These are phyloP conservation scores for Lycophotia porphyrea DNA, from an alignment of 2,888 invertebrate species.

Conservation along the genomic window DNA sequence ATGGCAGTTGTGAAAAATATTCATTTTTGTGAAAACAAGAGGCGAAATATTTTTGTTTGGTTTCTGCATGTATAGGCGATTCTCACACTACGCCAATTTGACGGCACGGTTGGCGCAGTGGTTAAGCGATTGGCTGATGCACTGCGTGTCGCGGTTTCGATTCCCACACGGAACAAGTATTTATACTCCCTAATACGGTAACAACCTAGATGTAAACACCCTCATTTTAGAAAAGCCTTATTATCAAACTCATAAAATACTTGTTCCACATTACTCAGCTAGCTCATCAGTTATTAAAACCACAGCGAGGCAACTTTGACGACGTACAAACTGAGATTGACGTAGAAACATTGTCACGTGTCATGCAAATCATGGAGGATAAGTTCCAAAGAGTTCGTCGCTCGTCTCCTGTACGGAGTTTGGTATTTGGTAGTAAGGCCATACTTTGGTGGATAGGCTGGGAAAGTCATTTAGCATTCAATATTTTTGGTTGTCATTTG, in stretches of 20 bases:
- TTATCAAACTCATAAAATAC: constrained; percentile 9
- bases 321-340: constrained; percentile 60
- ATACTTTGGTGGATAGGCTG: not conserved
- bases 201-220: not conserved
- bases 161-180: not conserved
- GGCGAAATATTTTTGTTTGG: not conserved
- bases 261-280: constrained; percentile 17
- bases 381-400: constrained; percentile 70
- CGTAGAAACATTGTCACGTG: constrained; percentile 69
- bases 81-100: not conserved
- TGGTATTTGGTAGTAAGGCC: constrained; percentile 48
- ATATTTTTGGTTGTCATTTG: not conserved
- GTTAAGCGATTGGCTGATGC: not conserved
- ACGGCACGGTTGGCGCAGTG: not conserved
- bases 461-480: not conserved
- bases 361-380: constrained; percentile 74
- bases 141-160: not conserved
- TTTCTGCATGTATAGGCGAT: no score
- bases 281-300: constrained; percentile 59
- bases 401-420: constrained; percentile 64
- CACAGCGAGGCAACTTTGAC: constrained; percentile 50
- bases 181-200: not conserved
- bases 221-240: constrained; percentile 6
- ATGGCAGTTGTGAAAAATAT: constrained; percentile 6
- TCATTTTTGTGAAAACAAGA: not conserved